These are phyloP conservation scores for Acleris laterana DNA, from an alignment of 2,888 invertebrate genomes.

Conservation along the genomic window DNA sequence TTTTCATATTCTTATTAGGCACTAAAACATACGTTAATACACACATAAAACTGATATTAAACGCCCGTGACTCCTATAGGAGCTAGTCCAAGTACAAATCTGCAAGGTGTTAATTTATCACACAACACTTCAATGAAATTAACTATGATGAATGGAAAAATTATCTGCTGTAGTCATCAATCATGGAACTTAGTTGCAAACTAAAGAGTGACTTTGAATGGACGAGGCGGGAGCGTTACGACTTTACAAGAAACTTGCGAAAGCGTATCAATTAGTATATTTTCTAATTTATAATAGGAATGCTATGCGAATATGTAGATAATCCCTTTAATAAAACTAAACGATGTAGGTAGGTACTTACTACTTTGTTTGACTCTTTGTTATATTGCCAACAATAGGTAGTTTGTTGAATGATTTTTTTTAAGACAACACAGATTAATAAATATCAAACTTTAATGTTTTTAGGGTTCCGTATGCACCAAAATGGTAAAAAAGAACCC, in stretches of 20 bases:
- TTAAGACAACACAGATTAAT: too few relatives aligned
- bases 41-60: conserved; percentile 50
- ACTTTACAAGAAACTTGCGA: conserved; percentile 31
- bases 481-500: too few relatives aligned
- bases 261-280: too few relatives aligned
- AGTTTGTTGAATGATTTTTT: too few relatives aligned
- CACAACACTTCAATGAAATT: conserved; percentile 79
- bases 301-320: too few relatives aligned
- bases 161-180: conserved; percentile 70
- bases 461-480: too few relatives aligned
- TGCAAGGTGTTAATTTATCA: conserved; percentile 60
- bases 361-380: too few relatives aligned
- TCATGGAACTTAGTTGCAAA: conserved; percentile 69
- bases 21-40: conserved; percentile 24
- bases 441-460: too few relatives aligned
- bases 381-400: too few relatives aligned
- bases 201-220: conserved; percentile 48
- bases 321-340: too few relatives aligned
- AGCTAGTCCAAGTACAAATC: neutral
- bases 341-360: too few relatives aligned
- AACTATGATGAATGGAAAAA: conserved; percentile 82
- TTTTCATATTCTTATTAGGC: conserved; percentile 21
- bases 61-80: conserved; percentile 17
- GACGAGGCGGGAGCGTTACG: conserved; percentile 53
- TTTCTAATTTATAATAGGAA: too few relatives aligned